Conservation (phyloP, 2,113 vertebrate genomes). For the Silurus meridionalis region DNA sequence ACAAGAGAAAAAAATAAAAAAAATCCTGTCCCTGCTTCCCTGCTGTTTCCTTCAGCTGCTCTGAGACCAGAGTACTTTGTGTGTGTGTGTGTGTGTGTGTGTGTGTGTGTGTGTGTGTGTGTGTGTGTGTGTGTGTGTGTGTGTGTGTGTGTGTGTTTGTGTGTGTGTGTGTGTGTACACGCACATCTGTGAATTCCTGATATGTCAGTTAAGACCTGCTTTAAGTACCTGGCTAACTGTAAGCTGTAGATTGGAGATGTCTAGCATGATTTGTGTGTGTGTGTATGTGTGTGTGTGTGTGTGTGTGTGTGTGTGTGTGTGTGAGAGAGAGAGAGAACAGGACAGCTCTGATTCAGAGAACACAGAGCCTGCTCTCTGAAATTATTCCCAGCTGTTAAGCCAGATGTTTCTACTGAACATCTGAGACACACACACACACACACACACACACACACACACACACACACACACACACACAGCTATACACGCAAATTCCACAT, state of each 20-base stretch:
- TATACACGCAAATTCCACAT: background rate
- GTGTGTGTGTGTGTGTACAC: conserved; percentile 37
- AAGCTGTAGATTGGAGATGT: conserved; percentile 1
- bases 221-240: background rate
- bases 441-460: conserved; percentile 44
- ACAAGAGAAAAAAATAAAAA: background rate
- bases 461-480: background rate
- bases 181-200: background rate
- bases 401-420: conserved; percentile 73
- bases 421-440: conserved; percentile 54
- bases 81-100: conserved; percentile 28
- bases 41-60: conserved; percentile 1
- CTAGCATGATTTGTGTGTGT: conserved; percentile 31
- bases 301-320: conserved; percentile 37
- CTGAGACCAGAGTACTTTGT: background rate
- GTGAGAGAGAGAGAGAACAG: conserved; percentile 41
- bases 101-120: conserved; percentile 31
- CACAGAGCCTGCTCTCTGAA: conserved; percentile 45
- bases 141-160: conserved; percentile 38
- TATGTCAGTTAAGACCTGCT: background rate
- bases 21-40: background rate
- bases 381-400: conserved; percentile 71
- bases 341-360: conserved; percentile 52
- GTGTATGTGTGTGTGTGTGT: conserved; percentile 32
- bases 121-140: conserved; percentile 18